Evolutionary conservation across 2,113 vertebrate species (phyloP).

Genomic region (Felis catus): F.catus_Fca126_mat1.0 CM031427.1:32625001-32625500

Average conservation of each 20-base stretch:
- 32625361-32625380: neutral
- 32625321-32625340: constrained; percentile 41
- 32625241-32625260: constrained; percentile 3
- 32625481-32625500: constrained; percentile 5
- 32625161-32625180: neutral
- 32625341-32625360: constrained; percentile 7
- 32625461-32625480: constrained; percentile 27
- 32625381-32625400: constrained; percentile 37
- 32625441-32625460: constrained; percentile 38
- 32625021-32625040: neutral
- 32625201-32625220: neutral
- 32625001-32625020: neutral
- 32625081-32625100: neutral
- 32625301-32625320: neutral
- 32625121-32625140: neutral
- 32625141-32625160: neutral
- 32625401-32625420: constrained; percentile 41
- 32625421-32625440: neutral
- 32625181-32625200: constrained; percentile 1
- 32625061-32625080: neutral
- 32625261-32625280: neutral
- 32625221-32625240: neutral
- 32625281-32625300: constrained; percentile 31
- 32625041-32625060: neutral
- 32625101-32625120: neutral